Evolutionary conservation across 2,113 vertebrate genomes (phyloP).

Genomic region (Panthera leo): DNA sequence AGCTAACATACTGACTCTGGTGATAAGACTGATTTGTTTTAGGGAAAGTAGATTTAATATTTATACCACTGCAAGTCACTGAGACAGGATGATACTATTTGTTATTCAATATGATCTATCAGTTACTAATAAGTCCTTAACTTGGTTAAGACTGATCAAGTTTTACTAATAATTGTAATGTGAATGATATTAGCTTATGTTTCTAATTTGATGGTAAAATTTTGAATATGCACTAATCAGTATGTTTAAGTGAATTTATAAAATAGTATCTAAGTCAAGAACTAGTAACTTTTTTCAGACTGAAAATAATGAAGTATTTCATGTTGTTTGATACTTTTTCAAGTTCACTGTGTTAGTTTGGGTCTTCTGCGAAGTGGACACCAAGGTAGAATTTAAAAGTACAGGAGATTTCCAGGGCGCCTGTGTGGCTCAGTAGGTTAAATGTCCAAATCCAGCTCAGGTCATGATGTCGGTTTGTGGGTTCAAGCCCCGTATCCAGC

Average conservation of each 20-base stretch:
- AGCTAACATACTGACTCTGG: background rate
- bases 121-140: background rate
- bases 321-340: background rate
- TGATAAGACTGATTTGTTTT: background rate
- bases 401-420: background rate
- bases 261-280: background rate
- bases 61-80: background rate
- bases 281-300: background rate
- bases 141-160: background rate
- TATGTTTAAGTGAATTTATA: background rate
- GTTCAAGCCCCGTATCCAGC: rapidly evolving
- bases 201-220: background rate
- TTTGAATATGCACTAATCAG: background rate
- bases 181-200: background rate
- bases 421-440: no score
- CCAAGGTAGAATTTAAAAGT: background rate
- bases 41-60: background rate
- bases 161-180: background rate
- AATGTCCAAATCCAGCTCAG: background rate
- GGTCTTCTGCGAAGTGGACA: background rate
- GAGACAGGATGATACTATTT: background rate
- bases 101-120: background rate
- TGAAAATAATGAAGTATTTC: background rate
- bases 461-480: background rate
- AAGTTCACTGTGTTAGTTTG: background rate